Base-by-base conservation (phyloP, 2,113 vertebrate species). In the Tretioscincus oriximinensis region DNA sequence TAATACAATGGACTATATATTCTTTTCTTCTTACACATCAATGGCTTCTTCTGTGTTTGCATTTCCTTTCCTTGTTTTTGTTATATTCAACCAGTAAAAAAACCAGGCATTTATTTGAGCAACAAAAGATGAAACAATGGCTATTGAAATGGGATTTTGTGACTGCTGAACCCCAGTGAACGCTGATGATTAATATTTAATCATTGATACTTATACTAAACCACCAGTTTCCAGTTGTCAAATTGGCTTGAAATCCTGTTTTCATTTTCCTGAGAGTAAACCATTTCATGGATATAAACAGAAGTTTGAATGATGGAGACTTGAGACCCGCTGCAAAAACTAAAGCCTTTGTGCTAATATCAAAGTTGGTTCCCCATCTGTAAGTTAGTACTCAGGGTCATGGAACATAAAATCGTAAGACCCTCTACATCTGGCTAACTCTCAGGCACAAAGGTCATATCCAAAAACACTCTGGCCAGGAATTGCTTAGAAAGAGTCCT, bases 21-120 rank as follows among this genome's bases (percentile, higher is more conserved):
- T 78, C 0, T n/a, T 29, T 41, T 31, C 54, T 7, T 73, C 54
- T 7, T 73, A 58, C n/a, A 76, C 86, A 77, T 16, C 47, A 45
- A 78, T 21, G 14, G 65, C 21, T 49, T 72, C 35, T n/a, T n/a
- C 73, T 77, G 9, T 68, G 68, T 41, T 54, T 81, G 5, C 76
- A 77, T 85, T 76, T 64, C 28, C 41, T 58, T 5, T 0, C 0
- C 14, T 58, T 72, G 85, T 81, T 14, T 80, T 84, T 87, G 1
- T 20, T 81, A 47, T 4, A 9, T 58, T 67, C 21, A 51, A 65
- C 76, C 77, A 76, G 60, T 69, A 20, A 58, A 9, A 41, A 70
- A 41, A 51, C 81, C 60, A 81, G 83, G 66, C 10, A 70, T 45
- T 76, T 81, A 64, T 8, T 77, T 73, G 84, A 85, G 83, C 45